These are phyloP conservation scores for Morpho deidamia DNA, from an alignment of 2,888 invertebrate species.

Conservation along the genomic window DNA sequence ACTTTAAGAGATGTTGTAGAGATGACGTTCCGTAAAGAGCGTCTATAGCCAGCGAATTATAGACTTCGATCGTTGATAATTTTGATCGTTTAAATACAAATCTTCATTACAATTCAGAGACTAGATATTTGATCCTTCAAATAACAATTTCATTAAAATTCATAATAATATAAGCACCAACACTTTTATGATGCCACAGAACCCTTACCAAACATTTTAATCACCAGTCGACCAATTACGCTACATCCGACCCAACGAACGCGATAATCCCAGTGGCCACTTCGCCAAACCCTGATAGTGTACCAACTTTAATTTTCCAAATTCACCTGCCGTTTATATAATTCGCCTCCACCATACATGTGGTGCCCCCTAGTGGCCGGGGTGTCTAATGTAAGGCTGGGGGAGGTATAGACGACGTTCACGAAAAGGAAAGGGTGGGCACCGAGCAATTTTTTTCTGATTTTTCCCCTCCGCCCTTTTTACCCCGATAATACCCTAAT, in stretches of 20 bases:
- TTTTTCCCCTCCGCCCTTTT: constrained; percentile 62
- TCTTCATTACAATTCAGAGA: too few relatives aligned
- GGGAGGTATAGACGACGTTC: constrained; percentile 62
- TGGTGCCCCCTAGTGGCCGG: constrained; percentile 50
- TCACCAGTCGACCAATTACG: constrained; percentile 23
- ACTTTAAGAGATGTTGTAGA: too few relatives aligned
- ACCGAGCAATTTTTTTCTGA: constrained; percentile 72
- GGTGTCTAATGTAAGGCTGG: constrained; percentile 61
- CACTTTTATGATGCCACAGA: constrained; percentile 11
- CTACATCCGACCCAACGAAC: constrained; percentile 21
- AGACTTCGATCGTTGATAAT: too few relatives aligned
- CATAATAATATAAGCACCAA: too few relatives aligned
- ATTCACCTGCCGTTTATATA: constrained; percentile 74
- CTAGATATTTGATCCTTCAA: too few relatives aligned
- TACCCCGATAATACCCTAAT: constrained; percentile 77
- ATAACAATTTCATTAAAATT: too few relatives aligned
- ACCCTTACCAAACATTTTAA: constrained; percentile 7
- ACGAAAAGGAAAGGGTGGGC: constrained; percentile 75
- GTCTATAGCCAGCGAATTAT: too few relatives aligned
- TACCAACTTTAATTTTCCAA: constrained; percentile 72
- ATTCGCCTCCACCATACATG: constrained; percentile 59
- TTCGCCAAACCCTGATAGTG: constrained; percentile 40
- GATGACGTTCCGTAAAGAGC: too few relatives aligned
- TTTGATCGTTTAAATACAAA: too few relatives aligned
- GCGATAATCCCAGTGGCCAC: constrained; percentile 32